These are phyloP conservation scores for Drosophila tripunctata DNA, from an alignment of 2,888 invertebrate genomes.

Conservation along the genomic window DNA sequence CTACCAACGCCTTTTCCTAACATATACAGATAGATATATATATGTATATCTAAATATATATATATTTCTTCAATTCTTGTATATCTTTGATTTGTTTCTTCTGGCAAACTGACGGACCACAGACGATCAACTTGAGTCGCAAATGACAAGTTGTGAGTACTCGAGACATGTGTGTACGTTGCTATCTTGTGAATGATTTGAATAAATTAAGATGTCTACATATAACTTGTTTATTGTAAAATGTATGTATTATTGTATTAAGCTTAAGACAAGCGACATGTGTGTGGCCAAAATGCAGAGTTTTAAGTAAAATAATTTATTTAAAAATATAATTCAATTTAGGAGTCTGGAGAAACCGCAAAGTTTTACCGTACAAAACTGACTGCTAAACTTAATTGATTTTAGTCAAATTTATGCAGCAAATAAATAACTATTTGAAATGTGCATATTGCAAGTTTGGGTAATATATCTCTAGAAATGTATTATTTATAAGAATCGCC, in stretches of 20 bases:
- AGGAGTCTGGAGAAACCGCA: no score
- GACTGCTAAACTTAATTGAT: no score
- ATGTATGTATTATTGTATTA: conserved; percentile 55
- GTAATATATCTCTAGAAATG: no score
- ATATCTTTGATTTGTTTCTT: conserved; percentile 1
- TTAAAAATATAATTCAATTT: no score
- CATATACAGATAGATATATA: not conserved
- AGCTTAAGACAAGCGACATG: conserved; percentile 29
- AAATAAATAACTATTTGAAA: no score
- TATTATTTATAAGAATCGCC: no score
- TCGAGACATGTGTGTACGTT: conserved; percentile 21
- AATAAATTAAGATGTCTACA: conserved; percentile 49
- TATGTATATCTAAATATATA: not conserved
- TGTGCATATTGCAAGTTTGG: no score
- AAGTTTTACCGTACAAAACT: no score
- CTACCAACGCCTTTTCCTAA: conserved; percentile 51
- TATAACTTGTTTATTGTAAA: conserved; percentile 72
- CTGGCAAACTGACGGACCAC: conserved; percentile 36
- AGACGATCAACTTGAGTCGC: conserved; percentile 17
- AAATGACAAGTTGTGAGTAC: conserved; percentile 18
- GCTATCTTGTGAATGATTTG: conserved; percentile 27
- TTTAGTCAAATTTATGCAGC: no score
- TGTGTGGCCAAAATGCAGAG: conserved; percentile 1
- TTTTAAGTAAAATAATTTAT: no score
- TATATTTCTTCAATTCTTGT: conserved; percentile 14